A percentile compares a stretch with the other conserved stretches of the same genome.
Evolutionary conservation across 2,888 invertebrate species (phyloP).

Genomic region (Perdita meconis): DNA sequence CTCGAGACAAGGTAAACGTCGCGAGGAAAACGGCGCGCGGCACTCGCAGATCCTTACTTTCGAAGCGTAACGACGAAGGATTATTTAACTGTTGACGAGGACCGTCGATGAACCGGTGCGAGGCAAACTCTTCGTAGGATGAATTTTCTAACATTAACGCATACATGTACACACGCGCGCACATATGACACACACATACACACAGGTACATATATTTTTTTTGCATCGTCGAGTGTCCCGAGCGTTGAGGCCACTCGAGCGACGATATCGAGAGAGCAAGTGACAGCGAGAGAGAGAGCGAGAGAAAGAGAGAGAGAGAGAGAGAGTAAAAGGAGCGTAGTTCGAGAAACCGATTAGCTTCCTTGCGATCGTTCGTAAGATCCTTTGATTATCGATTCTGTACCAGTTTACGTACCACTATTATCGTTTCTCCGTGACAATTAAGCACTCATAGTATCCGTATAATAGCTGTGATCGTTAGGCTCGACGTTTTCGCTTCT

Average conservation of each 20-base stretch:
- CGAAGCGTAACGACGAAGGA: conserved; percentile 3
- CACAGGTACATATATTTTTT: conserved; percentile 21
- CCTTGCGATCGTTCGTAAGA: conserved; percentile 33
- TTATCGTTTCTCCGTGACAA: conserved; percentile 53
- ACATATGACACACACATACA: background rate
- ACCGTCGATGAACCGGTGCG: conserved; percentile 38
- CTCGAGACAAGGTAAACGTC: too few relatives aligned
- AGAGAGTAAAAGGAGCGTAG: background rate
- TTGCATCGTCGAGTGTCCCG: conserved; percentile 47
- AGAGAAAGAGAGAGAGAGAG: too few relatives aligned
- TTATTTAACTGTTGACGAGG: conserved; percentile 44
- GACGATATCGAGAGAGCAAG: background rate
- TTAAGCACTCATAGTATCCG: conserved; percentile 69
- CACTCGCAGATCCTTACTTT: conserved; percentile 12
- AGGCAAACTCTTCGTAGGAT: conserved; percentile 53
- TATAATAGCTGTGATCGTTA: conserved; percentile 83
- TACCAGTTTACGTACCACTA: conserved; percentile 40
- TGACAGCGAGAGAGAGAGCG: too few relatives aligned
- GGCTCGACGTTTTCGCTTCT: conserved; percentile 74
- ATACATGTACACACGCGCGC: conserved; percentile 19
- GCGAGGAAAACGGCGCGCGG: conserved; percentile 2
- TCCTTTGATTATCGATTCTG: conserved; percentile 42
- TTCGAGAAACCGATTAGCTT: conserved; percentile 31
- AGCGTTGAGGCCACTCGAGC: conserved; percentile 23
- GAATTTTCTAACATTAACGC: conserved; percentile 63